phyloP scores from a whole-genome alignment of 2,113 vertebrate genomes.

The Australoheros scitulus region DNA sequence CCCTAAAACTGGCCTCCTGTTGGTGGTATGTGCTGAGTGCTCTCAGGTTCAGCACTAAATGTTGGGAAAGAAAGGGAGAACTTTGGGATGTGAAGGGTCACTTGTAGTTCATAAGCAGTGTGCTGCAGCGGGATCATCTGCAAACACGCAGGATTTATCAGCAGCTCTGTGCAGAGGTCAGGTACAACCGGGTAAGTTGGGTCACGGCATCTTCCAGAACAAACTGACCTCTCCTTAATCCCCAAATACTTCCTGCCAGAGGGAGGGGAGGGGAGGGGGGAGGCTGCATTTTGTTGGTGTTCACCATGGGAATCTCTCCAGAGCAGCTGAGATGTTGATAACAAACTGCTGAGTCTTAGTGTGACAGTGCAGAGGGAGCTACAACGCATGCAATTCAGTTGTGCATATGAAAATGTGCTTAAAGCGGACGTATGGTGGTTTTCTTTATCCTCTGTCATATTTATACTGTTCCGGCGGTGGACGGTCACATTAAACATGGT shows the following conservation, averaged over 20 bases:
- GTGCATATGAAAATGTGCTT: neutral
- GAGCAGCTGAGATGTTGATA: slow-evolving; percentile 7
- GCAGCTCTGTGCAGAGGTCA: slow-evolving; percentile 26
- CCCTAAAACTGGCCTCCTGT: neutral
- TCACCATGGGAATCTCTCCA: neutral
- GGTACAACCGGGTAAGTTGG: neutral
- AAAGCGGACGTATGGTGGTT: neutral
- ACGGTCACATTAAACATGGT: neutral
- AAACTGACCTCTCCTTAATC: slow-evolving; percentile 33
- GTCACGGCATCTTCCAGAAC: slow-evolving; percentile 25
- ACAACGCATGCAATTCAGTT: neutral
- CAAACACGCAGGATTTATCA: slow-evolving; percentile 8
- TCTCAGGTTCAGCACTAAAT: neutral
- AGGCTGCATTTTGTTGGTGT: neutral
- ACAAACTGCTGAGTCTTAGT: neutral
- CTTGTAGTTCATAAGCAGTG: neutral
- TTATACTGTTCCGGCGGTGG: neutral
- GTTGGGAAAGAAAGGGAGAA: neutral
- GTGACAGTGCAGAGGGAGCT: neutral
- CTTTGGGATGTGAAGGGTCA: neutral
- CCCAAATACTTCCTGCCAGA: slow-evolving; percentile 25
- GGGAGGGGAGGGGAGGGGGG: neutral
- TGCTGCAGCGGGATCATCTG: neutral
- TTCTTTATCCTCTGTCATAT: neutral
- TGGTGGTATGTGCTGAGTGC: neutral